Conservation (phyloP, 2,797 vertebrate genomes). For the Sebastes trivittatus region DNA sequence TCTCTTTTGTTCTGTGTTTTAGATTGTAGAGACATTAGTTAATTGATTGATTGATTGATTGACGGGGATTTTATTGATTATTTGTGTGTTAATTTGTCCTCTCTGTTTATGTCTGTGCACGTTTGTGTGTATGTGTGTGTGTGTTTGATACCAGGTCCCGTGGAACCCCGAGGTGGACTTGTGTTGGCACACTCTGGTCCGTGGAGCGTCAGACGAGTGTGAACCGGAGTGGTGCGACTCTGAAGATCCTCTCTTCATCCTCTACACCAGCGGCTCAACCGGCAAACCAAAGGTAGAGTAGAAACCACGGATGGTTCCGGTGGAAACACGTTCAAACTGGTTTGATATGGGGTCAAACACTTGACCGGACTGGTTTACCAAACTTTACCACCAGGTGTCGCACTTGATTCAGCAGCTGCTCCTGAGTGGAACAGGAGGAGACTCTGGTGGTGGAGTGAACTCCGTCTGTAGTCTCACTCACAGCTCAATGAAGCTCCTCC, state of each 20-base stretch:
- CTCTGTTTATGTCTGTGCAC: neutral
- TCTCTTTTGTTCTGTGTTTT: slow-evolving; percentile 2
- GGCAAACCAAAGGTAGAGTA: slow-evolving; percentile 93
- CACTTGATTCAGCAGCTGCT: neutral
- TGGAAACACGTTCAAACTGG: neutral
- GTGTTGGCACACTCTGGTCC: slow-evolving; percentile 91
- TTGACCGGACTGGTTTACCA: neutral
- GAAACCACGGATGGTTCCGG: too few relatives aligned
- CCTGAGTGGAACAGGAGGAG: too few relatives aligned
- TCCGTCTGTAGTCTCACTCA: too few relatives aligned
- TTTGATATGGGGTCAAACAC: neutral
- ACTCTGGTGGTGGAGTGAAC: too few relatives aligned
- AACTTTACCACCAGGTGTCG: neutral
- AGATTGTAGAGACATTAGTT: slow-evolving; percentile 6
- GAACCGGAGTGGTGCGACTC: slow-evolving; percentile 96
- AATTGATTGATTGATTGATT: too few relatives aligned
- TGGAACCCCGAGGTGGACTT: slow-evolving; percentile 90
- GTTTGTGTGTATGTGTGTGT: neutral
- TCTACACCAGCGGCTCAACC: slow-evolving; percentile 97
- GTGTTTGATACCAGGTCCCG: slow-evolving; percentile 78
- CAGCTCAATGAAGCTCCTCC: too few relatives aligned
- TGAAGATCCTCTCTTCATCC: slow-evolving; percentile 95
- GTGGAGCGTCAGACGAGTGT: slow-evolving; percentile 84
- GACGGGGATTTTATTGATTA: neutral
- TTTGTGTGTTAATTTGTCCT: neutral